These are phyloP conservation scores for Meloe dianella DNA, from an alignment of 2,888 invertebrate species.

Conservation along the genomic window DNA sequence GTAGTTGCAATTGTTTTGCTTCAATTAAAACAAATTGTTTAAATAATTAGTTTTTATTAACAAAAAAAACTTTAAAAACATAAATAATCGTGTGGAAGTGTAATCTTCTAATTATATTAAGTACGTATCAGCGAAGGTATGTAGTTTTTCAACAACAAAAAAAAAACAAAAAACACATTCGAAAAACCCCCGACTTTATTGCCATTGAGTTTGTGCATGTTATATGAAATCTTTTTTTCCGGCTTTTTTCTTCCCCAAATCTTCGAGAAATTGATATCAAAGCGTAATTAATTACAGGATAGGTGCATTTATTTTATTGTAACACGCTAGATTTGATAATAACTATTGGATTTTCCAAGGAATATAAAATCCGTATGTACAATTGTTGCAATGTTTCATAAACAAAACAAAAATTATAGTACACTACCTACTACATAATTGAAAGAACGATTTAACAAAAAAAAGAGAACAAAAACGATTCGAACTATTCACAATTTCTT, in stretches of 20 bases:
- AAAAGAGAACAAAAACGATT: too few relatives aligned
- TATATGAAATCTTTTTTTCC: not conserved
- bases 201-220: not conserved
- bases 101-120: not conserved
- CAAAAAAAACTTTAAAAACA: not conserved
- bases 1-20: not conserved
- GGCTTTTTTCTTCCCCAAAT: not conserved
- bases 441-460: not conserved
- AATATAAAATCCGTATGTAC: conserved; percentile 12
- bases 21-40: not conserved
- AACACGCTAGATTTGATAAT: conserved; percentile 18
- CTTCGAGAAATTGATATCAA: not conserved
- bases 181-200: not conserved
- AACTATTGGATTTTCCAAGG: conserved; percentile 14
- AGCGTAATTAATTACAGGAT: not conserved
- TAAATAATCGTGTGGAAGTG: not conserved
- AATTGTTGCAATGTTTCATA: conserved; percentile 8
- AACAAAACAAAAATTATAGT: conserved; percentile 1
- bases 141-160: not conserved
- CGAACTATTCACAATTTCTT: not conserved
- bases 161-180: not conserved
- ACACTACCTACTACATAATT: too few relatives aligned
- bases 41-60: conserved; percentile 2
- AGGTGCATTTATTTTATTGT: conserved; percentile 13
- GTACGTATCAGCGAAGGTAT: conserved; percentile 6